Evolutionary conservation across 2,113 vertebrate genomes (phyloP).

Genomic region (Prunella himalayana): DNA sequence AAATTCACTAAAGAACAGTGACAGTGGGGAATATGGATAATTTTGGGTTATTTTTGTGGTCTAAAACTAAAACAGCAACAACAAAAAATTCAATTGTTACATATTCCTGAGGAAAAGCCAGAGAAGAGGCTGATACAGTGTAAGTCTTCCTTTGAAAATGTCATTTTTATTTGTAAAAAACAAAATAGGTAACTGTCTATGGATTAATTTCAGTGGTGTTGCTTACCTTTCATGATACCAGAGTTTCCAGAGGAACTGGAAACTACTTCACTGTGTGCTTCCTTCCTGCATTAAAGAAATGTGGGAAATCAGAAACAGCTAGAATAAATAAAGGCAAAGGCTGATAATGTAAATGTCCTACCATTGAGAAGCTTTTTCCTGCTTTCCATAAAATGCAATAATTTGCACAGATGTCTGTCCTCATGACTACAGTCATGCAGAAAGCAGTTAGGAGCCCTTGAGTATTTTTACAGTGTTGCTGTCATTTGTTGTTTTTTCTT

Average conservation of each 20-base stretch:
- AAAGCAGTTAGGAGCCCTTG: neutral
- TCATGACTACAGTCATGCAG: neutral
- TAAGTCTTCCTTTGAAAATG: neutral
- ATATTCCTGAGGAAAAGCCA: neutral
- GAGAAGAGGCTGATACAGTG: neutral
- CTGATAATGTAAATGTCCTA: neutral
- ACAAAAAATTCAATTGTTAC: neutral
- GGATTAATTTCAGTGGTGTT: neutral
- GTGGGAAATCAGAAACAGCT: neutral
- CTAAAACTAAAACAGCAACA: neutral
- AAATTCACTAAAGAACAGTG: neutral
- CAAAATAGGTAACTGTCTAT: neutral
- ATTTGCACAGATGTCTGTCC: neutral
- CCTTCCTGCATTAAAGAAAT: neutral
- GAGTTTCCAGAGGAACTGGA: neutral
- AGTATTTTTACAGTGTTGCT: neutral
- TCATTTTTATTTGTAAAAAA: neutral
- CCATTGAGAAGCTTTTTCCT: neutral
- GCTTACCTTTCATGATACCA: neutral
- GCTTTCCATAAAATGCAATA: neutral
- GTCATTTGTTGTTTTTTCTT: neutral
- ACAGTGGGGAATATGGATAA: neutral
- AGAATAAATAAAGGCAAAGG: neutral
- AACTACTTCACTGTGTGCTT: neutral
- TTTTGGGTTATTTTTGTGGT: neutral